Evolutionary conservation across 2,888 invertebrate genomes (phyloP).

Genomic region (Psylliodes chrysocephalus): DNA sequence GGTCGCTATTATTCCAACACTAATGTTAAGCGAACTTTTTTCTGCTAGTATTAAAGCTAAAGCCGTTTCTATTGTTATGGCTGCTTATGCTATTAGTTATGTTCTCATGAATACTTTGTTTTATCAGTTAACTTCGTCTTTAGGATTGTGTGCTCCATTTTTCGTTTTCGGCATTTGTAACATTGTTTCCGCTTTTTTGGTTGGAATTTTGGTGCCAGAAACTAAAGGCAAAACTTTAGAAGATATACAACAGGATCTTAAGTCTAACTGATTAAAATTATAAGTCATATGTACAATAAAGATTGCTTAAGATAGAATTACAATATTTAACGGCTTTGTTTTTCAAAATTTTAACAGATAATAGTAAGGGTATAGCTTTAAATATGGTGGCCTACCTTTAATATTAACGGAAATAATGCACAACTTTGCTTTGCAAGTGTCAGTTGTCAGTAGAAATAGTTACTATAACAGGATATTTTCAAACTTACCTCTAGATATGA

Average conservation of each 20-base stretch:
- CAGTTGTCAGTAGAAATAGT: too few species aligned
- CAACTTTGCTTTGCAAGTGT: too few species aligned
- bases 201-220: conserved; percentile 57
- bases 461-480: too few species aligned
- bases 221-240: conserved; percentile 60
- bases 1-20: conserved; percentile 53
- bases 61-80: conserved; percentile 51
- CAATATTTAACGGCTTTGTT: too few species aligned
- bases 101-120: conserved; percentile 53
- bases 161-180: conserved; percentile 52
- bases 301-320: too few species aligned
- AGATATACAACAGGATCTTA: conserved; percentile 56
- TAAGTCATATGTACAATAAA: too few species aligned
- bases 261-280: not conserved
- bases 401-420: too few species aligned
- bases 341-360: too few species aligned
- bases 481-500: too few species aligned
- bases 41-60: conserved; percentile 56
- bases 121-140: conserved; percentile 50
- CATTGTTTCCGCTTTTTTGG: conserved; percentile 49
- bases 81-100: conserved; percentile 49
- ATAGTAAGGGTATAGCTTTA: too few species aligned
- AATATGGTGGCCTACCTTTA: too few species aligned
- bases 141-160: conserved; percentile 56
- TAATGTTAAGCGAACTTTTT: conserved; percentile 56